Conservation (phyloP, 2,888 invertebrate species). For the Lasioglossum lativentre region DNA sequence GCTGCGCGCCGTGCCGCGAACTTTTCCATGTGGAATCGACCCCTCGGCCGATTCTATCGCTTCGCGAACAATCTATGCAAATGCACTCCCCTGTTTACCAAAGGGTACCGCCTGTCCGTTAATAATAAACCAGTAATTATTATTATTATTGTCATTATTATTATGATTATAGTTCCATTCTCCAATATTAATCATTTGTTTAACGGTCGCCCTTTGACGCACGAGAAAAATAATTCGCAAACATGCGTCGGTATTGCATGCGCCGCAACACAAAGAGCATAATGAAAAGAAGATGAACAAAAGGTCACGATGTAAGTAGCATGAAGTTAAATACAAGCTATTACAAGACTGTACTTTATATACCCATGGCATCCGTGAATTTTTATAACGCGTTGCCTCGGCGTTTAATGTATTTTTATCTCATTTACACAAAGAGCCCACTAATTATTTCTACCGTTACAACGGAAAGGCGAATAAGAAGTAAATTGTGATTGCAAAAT, state of each 20-base stretch:
- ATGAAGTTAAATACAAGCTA: too few species aligned
- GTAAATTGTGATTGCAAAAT: neutral
- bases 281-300: neutral
- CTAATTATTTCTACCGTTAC: neutral
- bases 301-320: neutral
- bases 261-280: neutral
- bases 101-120: neutral
- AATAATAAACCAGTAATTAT: neutral
- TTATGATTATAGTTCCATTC: neutral
- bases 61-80: conserved; percentile 8
- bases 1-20: neutral
- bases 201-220: neutral
- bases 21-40: conserved; percentile 5
- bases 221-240: neutral
- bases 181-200: neutral
- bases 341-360: neutral
- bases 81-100: neutral
- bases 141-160: neutral
- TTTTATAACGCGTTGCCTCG: neutral
- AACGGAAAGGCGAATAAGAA: neutral
- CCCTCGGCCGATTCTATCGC: neutral
- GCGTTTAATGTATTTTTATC: neutral
- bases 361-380: neutral
- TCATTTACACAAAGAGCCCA: neutral
- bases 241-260: neutral